phyloP scores from a whole-genome alignment of 2,113 vertebrate species.

The Urocynchramus pylzowi region DNA sequence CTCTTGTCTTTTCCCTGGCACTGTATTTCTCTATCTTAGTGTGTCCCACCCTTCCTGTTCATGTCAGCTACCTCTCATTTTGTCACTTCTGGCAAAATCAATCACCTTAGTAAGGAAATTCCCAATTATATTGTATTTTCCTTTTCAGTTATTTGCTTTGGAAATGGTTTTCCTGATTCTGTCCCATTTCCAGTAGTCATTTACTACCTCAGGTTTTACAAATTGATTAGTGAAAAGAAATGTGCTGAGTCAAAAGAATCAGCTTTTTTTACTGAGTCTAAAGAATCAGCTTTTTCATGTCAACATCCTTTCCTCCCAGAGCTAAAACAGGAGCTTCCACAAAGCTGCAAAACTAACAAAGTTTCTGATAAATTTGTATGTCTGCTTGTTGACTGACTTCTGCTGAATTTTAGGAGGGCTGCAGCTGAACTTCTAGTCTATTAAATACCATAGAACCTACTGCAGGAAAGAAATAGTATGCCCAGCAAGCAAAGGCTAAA shows the following conservation, averaged over 20 bases:
- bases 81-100: background rate
- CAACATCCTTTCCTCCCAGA: background rate
- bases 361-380: background rate
- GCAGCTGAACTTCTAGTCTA: background rate
- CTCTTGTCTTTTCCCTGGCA: constrained; percentile 21
- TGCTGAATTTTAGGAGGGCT: background rate
- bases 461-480: background rate
- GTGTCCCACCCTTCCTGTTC: constrained; percentile 26
- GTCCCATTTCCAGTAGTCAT: background rate
- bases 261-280: too few relatives aligned
- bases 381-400: background rate
- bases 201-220: background rate
- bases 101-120: background rate
- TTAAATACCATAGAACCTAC: background rate
- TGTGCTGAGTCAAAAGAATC: background rate
- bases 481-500: background rate
- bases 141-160: background rate
- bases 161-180: background rate
- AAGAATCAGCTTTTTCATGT: background rate
- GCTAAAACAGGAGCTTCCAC: background rate
- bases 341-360: background rate
- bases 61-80: background rate
- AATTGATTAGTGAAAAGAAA: background rate
- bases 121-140: background rate
- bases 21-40: constrained; percentile 38